These are phyloP conservation scores for Pteria penguin DNA, from an alignment of 2,888 invertebrate species.

Conservation along the genomic window DNA sequence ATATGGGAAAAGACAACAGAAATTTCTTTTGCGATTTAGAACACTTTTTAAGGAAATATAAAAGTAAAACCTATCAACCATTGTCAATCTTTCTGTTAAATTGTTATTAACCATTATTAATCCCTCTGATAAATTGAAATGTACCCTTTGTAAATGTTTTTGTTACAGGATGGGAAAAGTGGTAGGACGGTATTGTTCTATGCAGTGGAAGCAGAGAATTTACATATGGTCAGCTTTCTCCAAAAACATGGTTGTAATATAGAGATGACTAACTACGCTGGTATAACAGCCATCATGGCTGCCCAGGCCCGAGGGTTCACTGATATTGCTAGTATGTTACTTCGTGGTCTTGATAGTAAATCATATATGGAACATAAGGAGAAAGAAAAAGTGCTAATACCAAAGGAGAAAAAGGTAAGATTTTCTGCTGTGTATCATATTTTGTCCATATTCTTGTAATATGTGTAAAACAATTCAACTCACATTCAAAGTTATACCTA, in stretches of 20 bases:
- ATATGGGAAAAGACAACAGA: no score
- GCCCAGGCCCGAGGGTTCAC: conserved; percentile 50
- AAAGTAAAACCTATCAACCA: no score
- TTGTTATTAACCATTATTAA: no score
- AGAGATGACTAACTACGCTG: conserved; percentile 71
- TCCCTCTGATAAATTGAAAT: no score
- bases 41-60: no score
- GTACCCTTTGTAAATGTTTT: not conserved
- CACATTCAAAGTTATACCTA: no score
- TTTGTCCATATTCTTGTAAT: not conserved
- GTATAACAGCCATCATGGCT: conserved; percentile 56
- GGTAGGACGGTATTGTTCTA: conserved; percentile 69
- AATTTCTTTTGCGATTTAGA: no score
- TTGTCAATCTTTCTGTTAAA: no score
- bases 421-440: not conserved
- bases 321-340: conserved; percentile 42
- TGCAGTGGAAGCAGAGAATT: conserved; percentile 65
- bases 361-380: conserved; percentile 40
- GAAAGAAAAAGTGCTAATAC: conserved; percentile 31
- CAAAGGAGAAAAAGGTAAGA: conserved; percentile 3
- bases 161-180: conserved; percentile 71
- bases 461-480: not conserved
- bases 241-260: conserved; percentile 58
- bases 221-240: conserved; percentile 58
- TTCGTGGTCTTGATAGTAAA: conserved; percentile 43